Percentiles rank a stretch among this genome's conserved stretches.
Conservation (phyloP, 2,113 vertebrate genomes). For the Menura novaehollandiae region DNA sequence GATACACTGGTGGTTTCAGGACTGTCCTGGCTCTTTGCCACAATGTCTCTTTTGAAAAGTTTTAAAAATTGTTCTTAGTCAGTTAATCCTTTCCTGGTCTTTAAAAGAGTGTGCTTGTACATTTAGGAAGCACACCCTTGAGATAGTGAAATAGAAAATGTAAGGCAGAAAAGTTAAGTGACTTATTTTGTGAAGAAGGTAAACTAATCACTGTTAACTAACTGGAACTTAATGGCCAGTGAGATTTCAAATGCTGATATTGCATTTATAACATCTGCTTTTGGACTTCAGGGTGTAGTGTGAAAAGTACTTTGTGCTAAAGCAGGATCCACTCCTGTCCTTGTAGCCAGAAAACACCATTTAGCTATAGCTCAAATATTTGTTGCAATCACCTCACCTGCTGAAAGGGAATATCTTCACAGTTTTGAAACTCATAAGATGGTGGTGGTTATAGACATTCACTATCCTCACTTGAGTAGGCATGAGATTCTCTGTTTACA, state of each 20-base stretch:
- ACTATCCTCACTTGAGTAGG: background rate
- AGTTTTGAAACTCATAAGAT: background rate
- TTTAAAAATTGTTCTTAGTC: background rate
- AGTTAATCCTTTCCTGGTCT: background rate
- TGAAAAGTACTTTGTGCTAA: background rate
- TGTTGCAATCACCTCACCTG: background rate
- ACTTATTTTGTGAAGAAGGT: background rate
- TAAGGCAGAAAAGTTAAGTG: background rate
- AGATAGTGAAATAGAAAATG: background rate
- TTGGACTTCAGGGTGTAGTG: background rate
- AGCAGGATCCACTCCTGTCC: background rate
- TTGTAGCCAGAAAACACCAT: background rate
- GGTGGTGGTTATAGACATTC: background rate
- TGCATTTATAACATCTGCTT: background rate
- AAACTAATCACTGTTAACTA: background rate
- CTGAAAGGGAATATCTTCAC: background rate
- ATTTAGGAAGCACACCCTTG: background rate
- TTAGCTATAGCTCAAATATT: background rate
- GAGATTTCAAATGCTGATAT: background rate
- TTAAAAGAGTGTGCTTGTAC: background rate
- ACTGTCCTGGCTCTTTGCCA: background rate
- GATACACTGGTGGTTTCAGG: background rate
- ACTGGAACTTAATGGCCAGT: background rate
- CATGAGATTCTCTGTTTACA: background rate
- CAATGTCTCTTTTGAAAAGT: background rate